A percentile compares a stretch with the other conserved stretches of the same genome.
phyloP scores from a whole-genome alignment of 2,113 vertebrate species.

The Willisornis vidua region DNA sequence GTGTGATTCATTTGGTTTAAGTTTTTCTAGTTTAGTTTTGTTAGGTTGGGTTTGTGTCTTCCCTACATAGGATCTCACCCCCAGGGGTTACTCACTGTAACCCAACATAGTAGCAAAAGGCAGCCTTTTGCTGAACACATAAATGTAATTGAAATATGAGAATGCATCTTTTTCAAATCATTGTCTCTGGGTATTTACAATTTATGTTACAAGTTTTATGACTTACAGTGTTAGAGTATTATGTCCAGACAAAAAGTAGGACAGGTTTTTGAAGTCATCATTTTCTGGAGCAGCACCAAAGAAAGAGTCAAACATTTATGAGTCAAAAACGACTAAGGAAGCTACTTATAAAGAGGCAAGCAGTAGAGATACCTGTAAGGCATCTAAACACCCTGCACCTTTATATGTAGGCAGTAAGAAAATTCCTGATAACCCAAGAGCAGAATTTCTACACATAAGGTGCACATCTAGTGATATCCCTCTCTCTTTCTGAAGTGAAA shows the following conservation, averaged over 20 bases:
- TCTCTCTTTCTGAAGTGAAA: background rate
- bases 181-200: background rate
- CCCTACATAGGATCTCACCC: too few species aligned
- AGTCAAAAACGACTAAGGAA: background rate
- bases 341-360: background rate
- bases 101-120: background rate
- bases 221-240: background rate
- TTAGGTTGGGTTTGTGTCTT: too few species aligned
- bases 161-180: background rate
- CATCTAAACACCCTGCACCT: background rate
- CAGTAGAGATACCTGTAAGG: background rate
- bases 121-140: background rate
- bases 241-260: background rate
- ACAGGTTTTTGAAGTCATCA: background rate
- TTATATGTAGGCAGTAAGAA: background rate
- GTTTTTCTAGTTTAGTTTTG: too few species aligned
- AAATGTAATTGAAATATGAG: background rate
- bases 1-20: too few species aligned
- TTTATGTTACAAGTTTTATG: background rate
- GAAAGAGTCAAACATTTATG: background rate
- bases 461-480: background rate
- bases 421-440: background rate
- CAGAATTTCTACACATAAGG: background rate
- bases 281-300: background rate
- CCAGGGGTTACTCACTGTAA: background rate